Base-by-base conservation (phyloP, 2,888 invertebrate species). In the Syritta pipiens region DNA sequence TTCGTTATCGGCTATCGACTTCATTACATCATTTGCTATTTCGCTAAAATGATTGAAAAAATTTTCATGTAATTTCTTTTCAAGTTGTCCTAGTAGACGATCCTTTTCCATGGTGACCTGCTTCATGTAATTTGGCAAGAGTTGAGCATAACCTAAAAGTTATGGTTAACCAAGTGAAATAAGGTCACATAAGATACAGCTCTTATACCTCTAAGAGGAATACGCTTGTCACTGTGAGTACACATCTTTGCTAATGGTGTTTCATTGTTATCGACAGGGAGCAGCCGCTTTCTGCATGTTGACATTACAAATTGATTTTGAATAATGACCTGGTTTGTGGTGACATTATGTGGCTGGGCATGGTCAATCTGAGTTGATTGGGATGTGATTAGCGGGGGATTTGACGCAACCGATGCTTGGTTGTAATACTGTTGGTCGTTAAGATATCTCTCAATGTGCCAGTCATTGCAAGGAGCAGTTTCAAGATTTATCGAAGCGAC, bases 101-200 rank as follows among this genome's bases (percentile, higher is more conserved):
- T 67, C 19, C 48, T 77, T 77, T 72, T 77, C 65, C 0, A 1
- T n/a, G 6, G 37, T 48, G 3, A 77, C 4, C 20, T 20, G n/a
- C 24, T 71, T 14, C 7, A 53, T 7, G 6, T 46, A 77, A 1
- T 10, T 40, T 1, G 71, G 32, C 1, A 77, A 10, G 12, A 77
- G 1, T 24, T 42, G 26, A n/a, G 37, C n/a, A 19, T 32, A 71
- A n/a, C 46, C 76, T 77, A 17, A 24, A 46, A 48, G 0, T 9
- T 10, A 40, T 17, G 37, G n/a, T 5, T 6, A 20, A 19, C 5
- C 24, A 19, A 1, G 20, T 7, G 10, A 10, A 7, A 7, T 19
- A 6, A n/a, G 7, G 10, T 9, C 2, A 26, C 12, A 1, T 42
- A 19, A 0, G 10, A 32, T 2, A 14, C 9, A 1, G 10, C 1